Evolutionary conservation across 2,888 invertebrate species (phyloP).

Genomic region (Leucoptera coffeella): DNA sequence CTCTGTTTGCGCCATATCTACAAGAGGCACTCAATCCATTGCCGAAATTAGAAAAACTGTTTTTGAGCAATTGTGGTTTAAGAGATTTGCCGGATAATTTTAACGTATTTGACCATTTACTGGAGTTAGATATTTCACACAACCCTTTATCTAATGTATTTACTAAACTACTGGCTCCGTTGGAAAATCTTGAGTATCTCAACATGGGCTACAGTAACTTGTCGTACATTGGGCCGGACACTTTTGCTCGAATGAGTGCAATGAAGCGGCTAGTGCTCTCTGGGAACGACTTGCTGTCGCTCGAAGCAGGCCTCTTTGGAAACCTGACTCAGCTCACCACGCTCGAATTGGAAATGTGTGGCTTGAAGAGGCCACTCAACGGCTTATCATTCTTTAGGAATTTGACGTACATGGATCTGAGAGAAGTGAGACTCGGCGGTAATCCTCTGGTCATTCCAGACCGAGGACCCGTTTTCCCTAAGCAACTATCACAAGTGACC

Average conservation of each 20-base stretch:
- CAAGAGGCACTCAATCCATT: constrained; percentile 60
- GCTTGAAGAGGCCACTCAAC: constrained; percentile 56
- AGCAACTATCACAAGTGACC: constrained; percentile 57
- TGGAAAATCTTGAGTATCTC: constrained; percentile 60
- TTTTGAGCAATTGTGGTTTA: constrained; percentile 61
- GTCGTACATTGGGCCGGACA: constrained; percentile 57
- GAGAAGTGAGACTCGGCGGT: constrained; percentile 61
- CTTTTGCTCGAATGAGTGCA: constrained; percentile 63
- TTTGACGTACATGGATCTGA: constrained; percentile 55
- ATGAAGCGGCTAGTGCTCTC: constrained; percentile 61
- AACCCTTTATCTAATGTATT: constrained; percentile 66
- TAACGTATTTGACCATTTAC: constrained; percentile 57
- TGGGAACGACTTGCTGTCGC: constrained; percentile 59
- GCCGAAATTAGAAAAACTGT: constrained; percentile 58
- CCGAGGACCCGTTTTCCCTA: constrained; percentile 56
- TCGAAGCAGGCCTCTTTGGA: constrained; percentile 62
- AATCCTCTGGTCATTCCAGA: constrained; percentile 60
- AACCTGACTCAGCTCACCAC: constrained; percentile 61
- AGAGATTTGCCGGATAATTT: constrained; percentile 60
- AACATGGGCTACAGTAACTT: constrained; percentile 70
- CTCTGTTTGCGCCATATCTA: constrained; percentile 61
- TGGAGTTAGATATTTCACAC: constrained; percentile 63
- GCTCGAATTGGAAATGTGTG: constrained; percentile 64
- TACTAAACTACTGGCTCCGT: constrained; percentile 56
- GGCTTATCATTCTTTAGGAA: constrained; percentile 63